Evolutionary conservation across 1,140 invertebrate species (phyloP).

Genomic region (Agrypnia vestita): DNA sequence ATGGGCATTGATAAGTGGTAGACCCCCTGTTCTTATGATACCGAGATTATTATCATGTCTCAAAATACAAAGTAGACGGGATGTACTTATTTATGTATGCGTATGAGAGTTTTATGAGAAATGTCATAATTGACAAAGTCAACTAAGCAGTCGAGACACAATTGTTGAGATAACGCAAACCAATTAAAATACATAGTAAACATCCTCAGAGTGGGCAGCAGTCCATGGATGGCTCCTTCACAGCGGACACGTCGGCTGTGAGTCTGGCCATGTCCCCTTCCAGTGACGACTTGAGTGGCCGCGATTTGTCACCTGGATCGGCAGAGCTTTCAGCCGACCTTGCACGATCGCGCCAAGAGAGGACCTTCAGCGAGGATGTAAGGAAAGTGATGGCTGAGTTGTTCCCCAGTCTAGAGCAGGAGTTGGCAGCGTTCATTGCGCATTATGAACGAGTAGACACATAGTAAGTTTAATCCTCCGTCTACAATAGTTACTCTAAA

Average conservation of each 20-base stretch:
- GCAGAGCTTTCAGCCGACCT: slow-evolving; percentile 64
- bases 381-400: slow-evolving; percentile 89
- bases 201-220: slow-evolving; percentile 55
- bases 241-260: slow-evolving; percentile 52
- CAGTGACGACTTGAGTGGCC: slow-evolving; percentile 56
- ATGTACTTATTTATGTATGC: too few species aligned
- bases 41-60: too few species aligned
- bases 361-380: slow-evolving; percentile 85
- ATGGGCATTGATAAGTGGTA: too few species aligned
- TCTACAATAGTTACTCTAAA: too few species aligned
- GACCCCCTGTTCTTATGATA: too few species aligned
- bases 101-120: too few species aligned
- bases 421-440: slow-evolving; percentile 88
- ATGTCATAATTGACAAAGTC: too few species aligned
- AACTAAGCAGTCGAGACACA: too few species aligned
- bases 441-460: slow-evolving; percentile 91
- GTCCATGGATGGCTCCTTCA: slow-evolving; percentile 59
- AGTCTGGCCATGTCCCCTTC: slow-evolving; percentile 56
- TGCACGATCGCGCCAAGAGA: slow-evolving; percentile 75
- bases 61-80: too few species aligned
- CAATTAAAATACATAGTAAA: background rate
- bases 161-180: too few species aligned
- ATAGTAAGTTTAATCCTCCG: slow-evolving; percentile 82
- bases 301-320: slow-evolving; percentile 58
- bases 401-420: slow-evolving; percentile 89